Evolutionary conservation across 2,113 vertebrate genomes (phyloP).

Genomic region (Oreotragus oreotragus): DNA sequence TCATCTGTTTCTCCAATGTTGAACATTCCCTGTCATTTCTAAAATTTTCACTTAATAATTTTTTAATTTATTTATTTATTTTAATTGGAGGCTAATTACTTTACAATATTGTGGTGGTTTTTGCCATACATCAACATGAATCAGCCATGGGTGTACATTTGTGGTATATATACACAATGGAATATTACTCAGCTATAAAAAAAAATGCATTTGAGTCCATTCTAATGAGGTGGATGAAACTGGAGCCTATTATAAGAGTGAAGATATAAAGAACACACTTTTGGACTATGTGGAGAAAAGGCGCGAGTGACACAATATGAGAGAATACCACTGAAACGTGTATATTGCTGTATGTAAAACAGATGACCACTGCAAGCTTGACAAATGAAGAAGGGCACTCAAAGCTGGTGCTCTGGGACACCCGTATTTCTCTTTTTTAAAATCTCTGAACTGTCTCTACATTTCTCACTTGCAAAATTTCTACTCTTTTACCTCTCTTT

Average conservation of each 20-base stretch:
- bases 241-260: neutral
- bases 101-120: neutral
- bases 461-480: neutral
- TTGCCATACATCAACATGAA: neutral
- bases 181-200: neutral
- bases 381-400: neutral
- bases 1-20: neutral
- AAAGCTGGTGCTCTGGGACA: neutral
- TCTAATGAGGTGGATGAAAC: neutral
- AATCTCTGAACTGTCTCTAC: neutral
- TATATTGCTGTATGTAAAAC: neutral
- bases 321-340: neutral
- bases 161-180: neutral
- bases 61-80: neutral
- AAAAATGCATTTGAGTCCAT: neutral
- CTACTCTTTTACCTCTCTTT: neutral
- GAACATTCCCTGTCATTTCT: neutral
- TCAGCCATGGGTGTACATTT: neutral
- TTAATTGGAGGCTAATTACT: neutral
- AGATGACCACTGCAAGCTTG: neutral
- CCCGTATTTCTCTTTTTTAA: neutral
- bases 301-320: accelerated
- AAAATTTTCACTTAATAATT: neutral
- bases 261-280: neutral
- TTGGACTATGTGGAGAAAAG: neutral